Evolutionary conservation across 1,140 invertebrate genomes (phyloP), one percentile per base, ranked within the genome.

Genomic region (Littorina saxatilis): DNA sequence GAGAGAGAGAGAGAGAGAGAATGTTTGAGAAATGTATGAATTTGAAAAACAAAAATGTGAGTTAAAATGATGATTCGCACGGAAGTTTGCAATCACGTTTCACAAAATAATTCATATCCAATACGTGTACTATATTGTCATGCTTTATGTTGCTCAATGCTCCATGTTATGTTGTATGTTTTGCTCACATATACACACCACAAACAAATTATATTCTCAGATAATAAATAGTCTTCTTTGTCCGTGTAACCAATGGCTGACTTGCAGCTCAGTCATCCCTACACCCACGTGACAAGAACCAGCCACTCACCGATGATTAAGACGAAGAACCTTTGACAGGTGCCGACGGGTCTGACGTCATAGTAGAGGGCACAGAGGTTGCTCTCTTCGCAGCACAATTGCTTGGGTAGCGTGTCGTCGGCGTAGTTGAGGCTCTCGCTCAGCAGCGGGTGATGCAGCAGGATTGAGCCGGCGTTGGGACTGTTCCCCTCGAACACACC

Each of bases 251-350:
- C n/a, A n/a, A n/a, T n/a, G n/a, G n/a, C n/a, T n/a, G n/a, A n/a
- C n/a, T n/a, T n/a, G n/a, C n/a, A n/a, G n/a, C n/a, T n/a, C n/a
- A n/a, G n/a, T n/a, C n/a, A n/a, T n/a, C n/a, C n/a, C n/a, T n/a
- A n/a, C n/a, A n/a, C n/a, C n/a, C n/a, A n/a, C 11, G 58, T 15
- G 7, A 29, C 5, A 63, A 13, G 7, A 27, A 63, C 58, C 7
- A 29, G 58, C 58, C 7, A 23, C 43, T 73, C 55, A 78, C 76
- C 76, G 13, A 78, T 78, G 39, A 66, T 78, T 35, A 78, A 23
- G 11, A 63, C 27, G 9, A 43, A 13, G 1, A 17, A 39, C 9
- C 2, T 2, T 23, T 63, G 35, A 35, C 76, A 66, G 1, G 0
- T 2, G 35, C 35, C 76, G 9, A 11, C 37, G 15, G 70, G 66